These are phyloP conservation scores for Taeniopygia guttata DNA, from an alignment of 2,797 vertebrate species.

Conservation along the genomic window DNA sequence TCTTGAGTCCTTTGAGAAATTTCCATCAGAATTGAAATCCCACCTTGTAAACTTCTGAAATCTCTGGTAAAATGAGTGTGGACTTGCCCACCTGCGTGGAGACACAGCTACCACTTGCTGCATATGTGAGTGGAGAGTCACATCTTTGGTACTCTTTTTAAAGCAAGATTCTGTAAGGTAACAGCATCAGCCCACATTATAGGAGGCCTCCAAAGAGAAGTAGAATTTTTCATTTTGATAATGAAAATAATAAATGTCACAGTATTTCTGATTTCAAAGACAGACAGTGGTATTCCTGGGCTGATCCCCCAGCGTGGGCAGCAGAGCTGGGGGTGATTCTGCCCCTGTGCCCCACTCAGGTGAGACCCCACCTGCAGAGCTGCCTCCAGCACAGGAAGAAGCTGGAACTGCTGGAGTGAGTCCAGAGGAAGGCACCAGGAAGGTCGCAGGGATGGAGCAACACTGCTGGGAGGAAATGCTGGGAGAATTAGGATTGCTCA, in stretches of 20 bases:
- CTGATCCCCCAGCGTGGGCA: not conserved
- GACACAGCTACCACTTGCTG: not conserved
- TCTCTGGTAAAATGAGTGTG: not conserved
- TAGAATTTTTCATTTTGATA: not conserved
- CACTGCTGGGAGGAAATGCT: not conserved
- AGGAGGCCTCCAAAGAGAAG: not conserved
- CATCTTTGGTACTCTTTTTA: not conserved
- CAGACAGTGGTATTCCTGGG: not conserved
- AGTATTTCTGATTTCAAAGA: not conserved
- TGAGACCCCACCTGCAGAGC: not conserved
- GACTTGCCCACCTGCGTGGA: not conserved
- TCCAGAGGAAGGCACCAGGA: not conserved
- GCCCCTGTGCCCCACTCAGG: not conserved
- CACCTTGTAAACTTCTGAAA: not conserved
- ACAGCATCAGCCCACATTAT: not conserved
- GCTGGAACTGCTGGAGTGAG: accelerated
- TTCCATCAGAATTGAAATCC: not conserved
- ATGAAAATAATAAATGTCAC: not conserved
- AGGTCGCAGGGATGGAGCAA: not conserved
- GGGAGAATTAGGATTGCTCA: not conserved
- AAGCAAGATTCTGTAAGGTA: not conserved
- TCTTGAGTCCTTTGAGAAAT: not conserved
- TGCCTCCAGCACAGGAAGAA: not conserved
- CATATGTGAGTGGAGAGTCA: not conserved
- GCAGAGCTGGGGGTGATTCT: not conserved